Conservation (phyloP, 2,113 vertebrate genomes). For the Thunnus maccoyii region DNA sequence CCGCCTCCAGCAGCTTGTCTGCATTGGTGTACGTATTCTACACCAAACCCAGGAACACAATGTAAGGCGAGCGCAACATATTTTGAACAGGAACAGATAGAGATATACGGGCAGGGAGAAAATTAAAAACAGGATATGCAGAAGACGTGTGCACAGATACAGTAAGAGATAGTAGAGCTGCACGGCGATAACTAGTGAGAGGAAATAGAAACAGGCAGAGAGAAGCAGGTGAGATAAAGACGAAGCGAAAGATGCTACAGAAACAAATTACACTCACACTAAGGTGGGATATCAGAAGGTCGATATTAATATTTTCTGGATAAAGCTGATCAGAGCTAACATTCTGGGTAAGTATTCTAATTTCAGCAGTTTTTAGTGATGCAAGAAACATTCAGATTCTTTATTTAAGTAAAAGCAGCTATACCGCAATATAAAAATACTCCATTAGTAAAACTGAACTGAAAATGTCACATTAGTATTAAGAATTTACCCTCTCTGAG, state of each 20-base stretch:
- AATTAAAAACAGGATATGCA: slow-evolving; percentile 38
- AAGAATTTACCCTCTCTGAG: not conserved
- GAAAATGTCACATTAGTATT: too few relatives aligned
- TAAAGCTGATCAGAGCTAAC: not conserved
- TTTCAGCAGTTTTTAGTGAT: too few relatives aligned
- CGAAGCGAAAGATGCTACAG: slow-evolving; percentile 10
- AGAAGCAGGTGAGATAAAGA: slow-evolving; percentile 12
- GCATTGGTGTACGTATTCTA: slow-evolving; percentile 99
- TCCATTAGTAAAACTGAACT: not conserved
- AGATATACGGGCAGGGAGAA: not conserved
- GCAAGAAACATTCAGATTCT: too few relatives aligned
- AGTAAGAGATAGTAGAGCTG: slow-evolving; percentile 28
- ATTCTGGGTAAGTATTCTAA: not conserved
- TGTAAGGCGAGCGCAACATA: not conserved
- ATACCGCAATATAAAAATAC: not conserved
- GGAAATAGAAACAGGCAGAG: slow-evolving; percentile 15
- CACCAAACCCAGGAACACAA: not conserved
- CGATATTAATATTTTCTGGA: slow-evolving; percentile 2
- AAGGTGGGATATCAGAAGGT: not conserved
- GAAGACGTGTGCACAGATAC: slow-evolving; percentile 4
- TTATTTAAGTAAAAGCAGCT: too few relatives aligned
- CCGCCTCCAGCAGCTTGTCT: slow-evolving; percentile 97
- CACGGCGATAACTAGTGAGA: not conserved
- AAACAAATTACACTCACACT: not conserved
- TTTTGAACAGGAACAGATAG: not conserved